Percentiles rank a stretch among this genome's conserved stretches.
phyloP scores from a whole-genome alignment of 2,113 vertebrate genomes.

The Percopsis transmontana region DNA sequence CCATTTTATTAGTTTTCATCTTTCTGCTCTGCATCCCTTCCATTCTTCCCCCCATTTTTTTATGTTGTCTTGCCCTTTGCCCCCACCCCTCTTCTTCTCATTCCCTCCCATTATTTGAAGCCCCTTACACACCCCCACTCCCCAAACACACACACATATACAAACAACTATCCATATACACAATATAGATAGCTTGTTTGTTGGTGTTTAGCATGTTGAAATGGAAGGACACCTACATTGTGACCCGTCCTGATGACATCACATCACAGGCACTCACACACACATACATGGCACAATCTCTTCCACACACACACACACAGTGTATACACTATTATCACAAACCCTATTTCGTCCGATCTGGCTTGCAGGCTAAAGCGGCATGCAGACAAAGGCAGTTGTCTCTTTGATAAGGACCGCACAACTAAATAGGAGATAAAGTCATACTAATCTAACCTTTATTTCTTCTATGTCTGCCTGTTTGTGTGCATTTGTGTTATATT shows the following conservation, averaged over 20 bases:
- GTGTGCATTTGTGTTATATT: slow-evolving; percentile 63
- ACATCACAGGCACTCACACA: slow-evolving; percentile 17
- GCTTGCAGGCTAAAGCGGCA: slow-evolving; percentile 69
- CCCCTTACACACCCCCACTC: not conserved
- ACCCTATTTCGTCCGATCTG: slow-evolving; percentile 80
- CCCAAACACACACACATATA: not conserved
- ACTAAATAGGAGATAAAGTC: slow-evolving; percentile 81
- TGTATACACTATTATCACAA: slow-evolving; percentile 52
- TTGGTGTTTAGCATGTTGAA: slow-evolving; percentile 21
- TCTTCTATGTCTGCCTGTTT: slow-evolving; percentile 73
- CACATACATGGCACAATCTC: slow-evolving; percentile 1
- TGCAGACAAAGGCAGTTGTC: slow-evolving; percentile 78
- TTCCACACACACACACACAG: not conserved
- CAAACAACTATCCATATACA: no score
- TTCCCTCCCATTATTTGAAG: not conserved
- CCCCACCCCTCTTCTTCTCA: not conserved
- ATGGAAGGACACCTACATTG: slow-evolving; percentile 20
- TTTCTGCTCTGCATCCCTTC: not conserved
- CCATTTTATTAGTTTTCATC: not conserved
- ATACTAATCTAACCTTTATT: slow-evolving; percentile 71
- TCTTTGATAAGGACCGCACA: slow-evolving; percentile 75
- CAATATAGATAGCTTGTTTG: not conserved
- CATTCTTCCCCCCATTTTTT: not conserved
- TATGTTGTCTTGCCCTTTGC: not conserved
- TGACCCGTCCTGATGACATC: slow-evolving; percentile 32